These are phyloP conservation scores for Ommatoiulus sabulosus DNA, from an alignment of 2,888 invertebrate genomes.

Conservation along the genomic window DNA sequence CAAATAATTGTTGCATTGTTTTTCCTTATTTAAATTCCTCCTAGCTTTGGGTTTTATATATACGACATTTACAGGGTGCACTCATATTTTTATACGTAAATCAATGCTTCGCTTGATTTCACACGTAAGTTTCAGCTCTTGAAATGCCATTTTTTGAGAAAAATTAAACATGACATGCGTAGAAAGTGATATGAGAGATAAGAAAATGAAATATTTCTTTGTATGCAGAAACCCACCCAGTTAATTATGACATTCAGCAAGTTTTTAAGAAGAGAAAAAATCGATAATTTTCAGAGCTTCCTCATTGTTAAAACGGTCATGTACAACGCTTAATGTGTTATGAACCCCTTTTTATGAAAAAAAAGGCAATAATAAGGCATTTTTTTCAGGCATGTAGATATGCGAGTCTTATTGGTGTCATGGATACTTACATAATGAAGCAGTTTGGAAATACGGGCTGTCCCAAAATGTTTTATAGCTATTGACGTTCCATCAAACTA, in stretches of 20 bases:
- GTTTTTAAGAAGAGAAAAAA: constrained; percentile 41
- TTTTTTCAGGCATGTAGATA: background rate
- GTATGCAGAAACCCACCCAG: constrained; percentile 7
- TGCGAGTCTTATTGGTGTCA: constrained; percentile 28
- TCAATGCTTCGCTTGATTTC: background rate
- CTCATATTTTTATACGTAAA: background rate
- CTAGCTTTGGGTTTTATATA: background rate
- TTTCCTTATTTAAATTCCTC: background rate
- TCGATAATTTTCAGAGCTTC: constrained; percentile 44
- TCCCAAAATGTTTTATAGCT: background rate
- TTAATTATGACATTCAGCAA: constrained; percentile 45
- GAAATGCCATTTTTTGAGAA: background rate
- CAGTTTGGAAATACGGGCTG: background rate
- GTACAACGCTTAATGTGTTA: constrained; percentile 48
- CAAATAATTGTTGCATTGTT: background rate
- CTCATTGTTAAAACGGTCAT: constrained; percentile 48
- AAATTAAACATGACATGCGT: background rate
- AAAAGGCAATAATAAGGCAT: constrained; percentile 17
- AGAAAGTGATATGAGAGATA: constrained; percentile 41
- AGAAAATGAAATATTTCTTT: constrained; percentile 41
- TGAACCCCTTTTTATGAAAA: background rate
- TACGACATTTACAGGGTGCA: background rate
- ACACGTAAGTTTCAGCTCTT: background rate
- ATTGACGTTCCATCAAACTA: background rate
- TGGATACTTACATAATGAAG: background rate